A percentile compares a stretch with the other conserved stretches of the same genome.
Evolutionary conservation across 2,888 invertebrate species (phyloP).

Genomic region (Belgica antarctica): DNA sequence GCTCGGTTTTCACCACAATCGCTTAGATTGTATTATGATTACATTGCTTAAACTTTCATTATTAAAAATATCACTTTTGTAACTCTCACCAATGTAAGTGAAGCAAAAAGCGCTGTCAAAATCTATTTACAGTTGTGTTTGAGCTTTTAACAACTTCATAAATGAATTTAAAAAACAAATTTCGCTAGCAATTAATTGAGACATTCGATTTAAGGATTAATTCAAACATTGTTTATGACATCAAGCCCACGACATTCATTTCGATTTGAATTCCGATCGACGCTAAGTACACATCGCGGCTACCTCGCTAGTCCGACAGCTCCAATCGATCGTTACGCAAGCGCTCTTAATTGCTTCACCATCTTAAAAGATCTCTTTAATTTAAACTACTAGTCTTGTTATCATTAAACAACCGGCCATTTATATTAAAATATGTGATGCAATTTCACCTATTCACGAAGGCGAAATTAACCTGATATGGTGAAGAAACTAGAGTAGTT

Average conservation of each 20-base stretch:
- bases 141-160: constrained; percentile 7
- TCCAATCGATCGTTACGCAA: not conserved
- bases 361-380: constrained; percentile 26
- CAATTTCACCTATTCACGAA: constrained; percentile 28
- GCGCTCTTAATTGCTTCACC: constrained; percentile 12
- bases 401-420: constrained; percentile 7
- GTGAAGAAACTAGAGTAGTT: constrained; percentile 40
- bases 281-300: too few relatives aligned
- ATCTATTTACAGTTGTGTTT: not conserved
- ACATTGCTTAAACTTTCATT: not conserved
- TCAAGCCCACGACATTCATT: constrained; percentile 9
- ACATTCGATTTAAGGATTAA: constrained; percentile 28
- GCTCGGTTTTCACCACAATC: not conserved
- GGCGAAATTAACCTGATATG: constrained; percentile 28
- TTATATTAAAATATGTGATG: constrained; percentile 35
- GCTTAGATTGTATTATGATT: not conserved
- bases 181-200: constrained; percentile 21
- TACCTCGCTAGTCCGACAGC: too few relatives aligned
- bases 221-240: constrained; percentile 3
- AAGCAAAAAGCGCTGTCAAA: not conserved
- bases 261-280: not conserved
- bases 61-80: not conserved
- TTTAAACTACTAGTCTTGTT: constrained; percentile 30
- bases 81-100: not conserved
- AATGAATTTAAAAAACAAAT: not conserved